Percentiles rank a stretch among this genome's conserved stretches.
phyloP scores from a whole-genome alignment of 2,888 invertebrate species.

The Orchesellides sinensis region DNA sequence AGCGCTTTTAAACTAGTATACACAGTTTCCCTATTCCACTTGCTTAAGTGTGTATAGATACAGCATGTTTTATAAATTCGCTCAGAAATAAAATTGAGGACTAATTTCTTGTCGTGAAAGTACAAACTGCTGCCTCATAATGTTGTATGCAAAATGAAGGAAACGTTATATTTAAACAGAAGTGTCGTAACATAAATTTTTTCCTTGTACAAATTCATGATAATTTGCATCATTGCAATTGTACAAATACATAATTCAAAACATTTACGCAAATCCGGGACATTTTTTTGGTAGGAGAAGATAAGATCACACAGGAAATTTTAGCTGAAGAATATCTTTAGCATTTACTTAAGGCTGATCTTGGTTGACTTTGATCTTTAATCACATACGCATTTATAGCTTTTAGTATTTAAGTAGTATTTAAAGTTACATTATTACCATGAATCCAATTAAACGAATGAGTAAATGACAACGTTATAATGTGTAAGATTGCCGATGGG shows the following conservation, averaged over 20 bases:
- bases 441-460: constrained; percentile 54
- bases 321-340: neutral
- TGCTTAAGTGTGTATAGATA: neutral
- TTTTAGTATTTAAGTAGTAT: constrained; percentile 48
- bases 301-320: no score
- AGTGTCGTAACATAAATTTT: no score
- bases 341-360: neutral
- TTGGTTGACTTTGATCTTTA: constrained; percentile 42
- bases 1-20: no score
- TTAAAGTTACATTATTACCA: constrained; percentile 51
- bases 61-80: neutral
- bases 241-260: no score
- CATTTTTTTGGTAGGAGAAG: no score
- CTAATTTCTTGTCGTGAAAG: neutral
- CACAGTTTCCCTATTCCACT: no score
- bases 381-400: constrained; percentile 42
- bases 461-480: constrained; percentile 57
- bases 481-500: constrained; percentile 57
- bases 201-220: constrained; percentile 24
- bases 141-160: no score
- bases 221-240: constrained; percentile 32
- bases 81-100: neutral
- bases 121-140: no score
- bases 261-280: no score
- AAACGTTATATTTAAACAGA: no score